Evolutionary conservation across 1,140 invertebrate species (phyloP), one percentile per base, ranked within the genome.

Genomic region (Berghia stephanieae): DNA sequence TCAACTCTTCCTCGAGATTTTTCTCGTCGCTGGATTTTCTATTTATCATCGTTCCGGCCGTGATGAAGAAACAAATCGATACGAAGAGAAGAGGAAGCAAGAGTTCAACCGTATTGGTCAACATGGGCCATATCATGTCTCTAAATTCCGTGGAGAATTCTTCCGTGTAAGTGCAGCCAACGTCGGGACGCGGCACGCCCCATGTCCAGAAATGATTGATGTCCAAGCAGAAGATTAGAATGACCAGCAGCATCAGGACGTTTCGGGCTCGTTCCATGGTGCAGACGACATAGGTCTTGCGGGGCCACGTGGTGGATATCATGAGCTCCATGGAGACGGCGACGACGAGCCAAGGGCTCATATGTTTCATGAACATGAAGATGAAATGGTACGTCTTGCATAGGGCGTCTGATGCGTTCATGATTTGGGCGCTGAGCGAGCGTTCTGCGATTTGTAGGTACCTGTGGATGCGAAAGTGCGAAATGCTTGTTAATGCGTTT

Each of bases 181-280:
- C 13, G 8, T 63, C 27, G 18, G 27, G 44, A 16, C 27, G 27
- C 67, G 71, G 57, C 21, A 88, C 72, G 0, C 83, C 84, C 46
- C 82, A 82, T 0, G 88, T 89, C 86, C 88, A 89, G 82, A 90
- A 89, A 81, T 83, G 86, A 74, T 89, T 87, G 31, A 87, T 83
- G 79, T 89, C 89, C 21, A 89, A 79, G 68, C 84, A 85, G 40
- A 88, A 82, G 0, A 89, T 73, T 0, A 89, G 40, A 10, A 88
- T 85, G 8, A 83, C 82, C 16, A 88, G 83, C 6, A 88, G 81
- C 34, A 89, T 69, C 60, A 87, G 79, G 44, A 88, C 82, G 21
- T 86, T 83, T 13, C 82, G 83, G 6, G 85, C 86, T 36, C 86
- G 78, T 73, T 88, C 86, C 0, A 82, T 66, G 3, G 84, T 87